Base-by-base conservation (phyloP, 1,140 invertebrate species). In the Trigoniulus corallinus region DNA sequence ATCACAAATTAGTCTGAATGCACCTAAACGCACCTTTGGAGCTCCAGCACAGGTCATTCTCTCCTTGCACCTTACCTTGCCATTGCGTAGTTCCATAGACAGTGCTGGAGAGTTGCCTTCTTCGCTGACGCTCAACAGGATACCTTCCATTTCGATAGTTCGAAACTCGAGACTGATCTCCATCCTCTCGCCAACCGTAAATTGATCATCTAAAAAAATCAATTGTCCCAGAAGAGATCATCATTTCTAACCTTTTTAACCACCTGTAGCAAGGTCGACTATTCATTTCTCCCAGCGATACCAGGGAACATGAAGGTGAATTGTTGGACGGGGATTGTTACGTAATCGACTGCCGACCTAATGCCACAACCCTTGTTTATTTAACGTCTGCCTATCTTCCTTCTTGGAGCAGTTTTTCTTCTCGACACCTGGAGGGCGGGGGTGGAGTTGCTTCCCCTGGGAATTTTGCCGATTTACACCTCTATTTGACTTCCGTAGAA, bases 111-210 rank as follows among this genome's bases (percentile, higher is more conserved):
- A 74, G 15, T 74, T 76, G 18, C 59, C 60, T 0, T 72, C 69
- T 50, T 79, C 76, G 37, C 77, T 77, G 3, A 84, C 74, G 18
- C 79, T 82, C 1, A 93, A 60, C 13, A 95, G 65, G 4, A 92
- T 72, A 2, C 88, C 88, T 47, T 79, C 80, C 46, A 79, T 68
- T 63, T 87, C 81, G 1, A 80, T 80, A 4, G 85, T 91, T 54
- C 84, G 72, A 62, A 93, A 92, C 62, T 91, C 81, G 34, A 92
- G 67, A 58, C 79, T 74, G 24, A 93, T 62, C 56, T 87, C 81
- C 37, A 84, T 66, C 22, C 76, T 66, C 39, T 71, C 70, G 24
- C 77, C 78, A 10, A 88, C 68, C 54, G 77, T 74, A 59, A 82
- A 85, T 55, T 79, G 72, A 54, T 74, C 73, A 59, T 76, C 83